Evolutionary conservation across 2,888 invertebrate genomes (phyloP), one percentile per base, ranked within the genome.

Genomic region (Agonopterix heracliana): DNA sequence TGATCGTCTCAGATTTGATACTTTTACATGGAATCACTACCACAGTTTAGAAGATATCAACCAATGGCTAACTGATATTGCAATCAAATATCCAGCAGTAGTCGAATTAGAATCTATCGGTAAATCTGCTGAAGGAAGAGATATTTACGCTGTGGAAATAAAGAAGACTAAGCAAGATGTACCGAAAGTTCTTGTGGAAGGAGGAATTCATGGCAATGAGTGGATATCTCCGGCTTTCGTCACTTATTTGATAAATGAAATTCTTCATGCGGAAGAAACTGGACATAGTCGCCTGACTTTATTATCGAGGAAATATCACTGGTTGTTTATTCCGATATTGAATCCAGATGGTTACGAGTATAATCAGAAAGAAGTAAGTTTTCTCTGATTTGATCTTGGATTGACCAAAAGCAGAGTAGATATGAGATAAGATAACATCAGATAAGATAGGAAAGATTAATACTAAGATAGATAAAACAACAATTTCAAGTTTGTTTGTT

Each of bases 301-400:
- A 0, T 66, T 91, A 9, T 88, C 87, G 0, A 71, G 73, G 1
- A 78, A 68, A 34, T 89, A 88, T 61, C 90, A 93, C 52, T 95
- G 93, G 92, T 92, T 92, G 65, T 73, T 95, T 41, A 80, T 95
- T 60, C 94, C 95, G 0, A 78, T 93, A 4, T 74, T 90, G 13
- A 95, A 95, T 75, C 95, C 95, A 5, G 95, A 95, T 68, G 94
- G 94, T 3, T 94, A 90, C 64, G 91, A 86, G 9, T 92, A 70
- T 44, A 69, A 63, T 10, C 64, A 71, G 46, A 69, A n/a, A 34
- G 34, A 9, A 48, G 60, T 56, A 47, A 52, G 50, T 35, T 12
- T 45, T 9, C 7, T 48, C 38, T 34, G 13, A 14, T 17, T 47
- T n/a, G 43, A 43, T 9, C 10, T 11, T 9, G 8, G 11, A n/a